Base-by-base conservation (phyloP, 2,113 vertebrate species). In the Nematolebias whitei region DNA sequence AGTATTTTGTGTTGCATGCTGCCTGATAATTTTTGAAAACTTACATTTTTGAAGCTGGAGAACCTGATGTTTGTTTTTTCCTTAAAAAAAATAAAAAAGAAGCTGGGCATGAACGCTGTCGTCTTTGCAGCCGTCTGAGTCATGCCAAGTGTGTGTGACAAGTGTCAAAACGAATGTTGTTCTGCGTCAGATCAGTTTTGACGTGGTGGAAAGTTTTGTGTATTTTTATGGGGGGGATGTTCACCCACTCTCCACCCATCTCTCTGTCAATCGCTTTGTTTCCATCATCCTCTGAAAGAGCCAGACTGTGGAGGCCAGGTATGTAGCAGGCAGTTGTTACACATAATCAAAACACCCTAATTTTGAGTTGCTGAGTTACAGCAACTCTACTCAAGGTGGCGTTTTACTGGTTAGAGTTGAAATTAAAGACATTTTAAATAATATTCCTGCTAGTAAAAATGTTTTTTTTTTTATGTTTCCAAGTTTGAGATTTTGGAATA, bases 111-210 rank as follows among this genome's bases (percentile, higher is more conserved):
- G 69, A 63, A 70, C 51, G 38, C 48, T 69, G 73, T 77, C 73
- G 66, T 55, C 43, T 68, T 43, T 59, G 62, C 62, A 71, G 72
- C 69, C 59, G 53, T 63, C 58, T 68, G 76, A 71, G 41, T 79
- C 76, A 66, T 6, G 60, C 63, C 69, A 67, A 80, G 56, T 63
- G 68, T 68, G 82, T 76, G 79, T 83, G 77, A 78, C 71, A 79
- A 72, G 67, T 82, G 85, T 74, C 79, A 77, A 55, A 59, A 45
- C 62, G 48, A 39, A 78, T 76, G 67, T 55, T 59, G 61, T 55
- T 59, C 26, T 63, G 71, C 78, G 75, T 72, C 70, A 82, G 50
- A 71, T 81, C 67, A 48, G 49, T 48, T 74, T 56, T 69, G 68
- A 53, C 64, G 71, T 20, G 40, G 22, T 63, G 51, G 72, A 68